Evolutionary conservation across 92 coral and sea anemone genomes (phyloP), one percentile per base, ranked within the genome.

Genomic region (Bergia puertoricense): DNA sequence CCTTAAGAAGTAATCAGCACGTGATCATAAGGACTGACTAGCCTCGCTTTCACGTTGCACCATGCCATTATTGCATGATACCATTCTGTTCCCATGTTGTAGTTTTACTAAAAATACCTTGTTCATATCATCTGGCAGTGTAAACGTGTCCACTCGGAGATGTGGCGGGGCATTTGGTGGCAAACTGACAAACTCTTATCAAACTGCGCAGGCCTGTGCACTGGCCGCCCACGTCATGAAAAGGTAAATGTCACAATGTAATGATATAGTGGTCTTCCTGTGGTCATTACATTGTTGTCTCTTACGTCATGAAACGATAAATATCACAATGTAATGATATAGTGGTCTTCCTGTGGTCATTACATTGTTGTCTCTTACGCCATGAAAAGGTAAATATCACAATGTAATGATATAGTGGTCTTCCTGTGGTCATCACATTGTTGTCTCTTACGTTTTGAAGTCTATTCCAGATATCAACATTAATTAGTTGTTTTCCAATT

Each of bases 141-240:
- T 92, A 0, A 91, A 89, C 77, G 94, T 92, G 10, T 82, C 90
- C 39, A 88, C 80, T 57, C 45, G 92, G 56, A 88, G 94, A 23
- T 65, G 89, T 46, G 94, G 94, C 2, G 94, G 94, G 16, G 92
- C 81, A 5, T 92, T 92, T 66, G 94, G 94, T 20, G 94, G 81
- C 8, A 92, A 92, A 56, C 59, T 75, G 46, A 85, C 68, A 7
- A 77, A 89, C 51, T 20, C 92, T 23, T 46, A 48, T 50, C 92
- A 89, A 38, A 85, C 90, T 8, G 94, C 94, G 1, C 82, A 79
- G 4, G 89, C 89, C 14, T 65, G 94, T 38, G 92, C 94, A 30
- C 85, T 92, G 66, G 94, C 94, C 0, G 90, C 92, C 50, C 88
- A 92, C 73, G 22, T 89, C 48, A 82, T 92, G 45, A 90, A 86